Evolutionary conservation across 2,797 vertebrate species (phyloP).

Genomic region (Macroramphosus scolopax): DNA sequence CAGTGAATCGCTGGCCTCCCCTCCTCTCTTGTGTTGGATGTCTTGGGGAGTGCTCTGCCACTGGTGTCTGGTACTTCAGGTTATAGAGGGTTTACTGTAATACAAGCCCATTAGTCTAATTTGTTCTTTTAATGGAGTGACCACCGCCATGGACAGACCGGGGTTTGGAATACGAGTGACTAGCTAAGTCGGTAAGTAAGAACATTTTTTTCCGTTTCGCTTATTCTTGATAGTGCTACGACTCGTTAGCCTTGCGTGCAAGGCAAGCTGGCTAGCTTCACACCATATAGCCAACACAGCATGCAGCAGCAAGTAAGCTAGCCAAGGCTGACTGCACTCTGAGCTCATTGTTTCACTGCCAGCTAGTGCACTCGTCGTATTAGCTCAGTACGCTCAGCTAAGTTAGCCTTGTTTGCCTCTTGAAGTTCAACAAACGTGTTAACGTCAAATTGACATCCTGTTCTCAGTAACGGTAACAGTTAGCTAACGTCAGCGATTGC

Average conservation of each 20-base stretch:
- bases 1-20: conserved; percentile 81
- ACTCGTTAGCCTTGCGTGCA: conserved; percentile 55
- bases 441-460: too few species aligned
- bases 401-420: conserved; percentile 27
- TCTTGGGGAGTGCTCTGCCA: conserved; percentile 72
- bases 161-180: conserved; percentile 74
- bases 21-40: conserved; percentile 77
- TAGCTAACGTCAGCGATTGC: too few species aligned
- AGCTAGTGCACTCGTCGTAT: conserved; percentile 46
- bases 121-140: conserved; percentile 64
- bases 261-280: conserved; percentile 49
- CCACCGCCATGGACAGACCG: conserved; percentile 68
- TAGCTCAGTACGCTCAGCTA: conserved; percentile 46
- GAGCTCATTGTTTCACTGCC: conserved; percentile 71
- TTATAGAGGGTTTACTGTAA: conserved; percentile 36
- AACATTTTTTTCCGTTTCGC: conserved; percentile 9
- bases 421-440: conserved; percentile 25
- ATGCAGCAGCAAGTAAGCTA: conserved; percentile 57
- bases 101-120: conserved; percentile 32
- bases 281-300: conserved; percentile 44
- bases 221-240: conserved; percentile 57
- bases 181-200: conserved; percentile 74
- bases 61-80: conserved; percentile 52
- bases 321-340: conserved; percentile 54
- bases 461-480: too few species aligned